A percentile compares a stretch with the other conserved stretches of the same genome.
phyloP scores from a whole-genome alignment of 2,797 vertebrate species.

The Momotus momota region DNA sequence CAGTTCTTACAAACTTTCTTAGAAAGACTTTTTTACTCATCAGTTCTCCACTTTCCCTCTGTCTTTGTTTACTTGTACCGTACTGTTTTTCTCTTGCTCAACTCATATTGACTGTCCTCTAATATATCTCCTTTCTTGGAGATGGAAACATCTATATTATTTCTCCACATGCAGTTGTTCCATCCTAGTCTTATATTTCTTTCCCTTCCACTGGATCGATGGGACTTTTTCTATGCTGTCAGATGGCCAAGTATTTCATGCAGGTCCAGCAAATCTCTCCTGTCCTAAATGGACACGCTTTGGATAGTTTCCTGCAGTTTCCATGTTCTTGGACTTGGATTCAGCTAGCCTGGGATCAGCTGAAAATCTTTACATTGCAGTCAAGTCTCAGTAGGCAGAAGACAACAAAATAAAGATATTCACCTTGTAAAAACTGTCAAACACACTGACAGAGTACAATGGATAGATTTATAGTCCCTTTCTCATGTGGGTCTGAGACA shows the following conservation, averaged over 20 bases:
- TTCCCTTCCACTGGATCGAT: background rate
- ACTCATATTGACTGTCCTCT: background rate
- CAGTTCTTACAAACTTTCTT: background rate
- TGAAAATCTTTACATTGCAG: background rate
- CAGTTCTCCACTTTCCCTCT: background rate
- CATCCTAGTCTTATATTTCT: background rate
- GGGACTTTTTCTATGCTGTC: background rate
- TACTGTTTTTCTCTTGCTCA: background rate
- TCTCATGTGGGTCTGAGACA: background rate
- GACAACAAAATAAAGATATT: background rate
- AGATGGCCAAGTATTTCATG: background rate
- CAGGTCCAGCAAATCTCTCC: background rate
- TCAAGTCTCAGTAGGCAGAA: background rate
- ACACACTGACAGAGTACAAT: background rate
- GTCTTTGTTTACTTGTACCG: background rate
- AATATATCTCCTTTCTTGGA: background rate
- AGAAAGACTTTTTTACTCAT: background rate
- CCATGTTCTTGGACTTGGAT: background rate
- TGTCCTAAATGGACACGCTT: background rate
- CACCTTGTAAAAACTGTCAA: background rate
- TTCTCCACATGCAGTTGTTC: background rate
- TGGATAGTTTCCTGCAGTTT: background rate
- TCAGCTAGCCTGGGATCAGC: background rate
- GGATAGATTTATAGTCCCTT: background rate
- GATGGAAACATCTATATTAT: background rate